Base-by-base conservation (phyloP, 2,113 vertebrate genomes). In the Haemorhous mexicanus region DNA sequence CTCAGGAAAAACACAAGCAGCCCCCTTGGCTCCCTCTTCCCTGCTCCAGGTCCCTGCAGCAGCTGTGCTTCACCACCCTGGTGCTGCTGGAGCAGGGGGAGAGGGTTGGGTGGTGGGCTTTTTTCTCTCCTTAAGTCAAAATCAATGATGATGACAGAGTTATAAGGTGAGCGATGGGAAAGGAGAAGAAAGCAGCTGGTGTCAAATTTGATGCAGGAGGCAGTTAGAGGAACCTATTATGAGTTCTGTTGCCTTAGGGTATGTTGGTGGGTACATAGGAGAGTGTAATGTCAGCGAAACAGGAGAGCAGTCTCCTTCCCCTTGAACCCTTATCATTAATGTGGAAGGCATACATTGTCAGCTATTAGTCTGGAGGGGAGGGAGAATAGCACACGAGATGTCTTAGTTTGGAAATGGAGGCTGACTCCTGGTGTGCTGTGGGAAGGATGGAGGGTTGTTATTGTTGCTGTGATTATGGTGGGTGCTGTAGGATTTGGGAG, bases 171-270 rank as follows among this genome's bases (percentile, higher is more conserved):
- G 88, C n/a, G 13, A 69, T 91, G 94, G 95, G 95, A 94, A 96
- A 89, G 94, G 88, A 91, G 96, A 97, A 96, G 96, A 97, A 97
- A 97, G 96, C 68, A 20, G 68, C 50, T 11, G 5, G 68, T 97
- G 97, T 98, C 97, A 97, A 90, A 94, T 95, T 59, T 90, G 96
- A 98, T 94, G 95, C 93, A 89, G 96, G 90, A 96, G 96, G 93
- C 95, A 93, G 97, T 95, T 92, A 94, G 97, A 97, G 93, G 96
- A 96, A 92, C 94, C 95, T 94, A 83, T 97, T 96, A 97, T 84
- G 84, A 84, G 90, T 84, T 89, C 95, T 94, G 95, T 95, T 84
- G 97, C 97, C 97, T 97, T 87, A 91, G 97, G 97, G 96, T 83
- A 91, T 91, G 95, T 96, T 83, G 95, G 94, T 90, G 55, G 62